Evolutionary conservation across 2,113 vertebrate genomes (phyloP).

Genomic region (Oryzias celebensis): DNA sequence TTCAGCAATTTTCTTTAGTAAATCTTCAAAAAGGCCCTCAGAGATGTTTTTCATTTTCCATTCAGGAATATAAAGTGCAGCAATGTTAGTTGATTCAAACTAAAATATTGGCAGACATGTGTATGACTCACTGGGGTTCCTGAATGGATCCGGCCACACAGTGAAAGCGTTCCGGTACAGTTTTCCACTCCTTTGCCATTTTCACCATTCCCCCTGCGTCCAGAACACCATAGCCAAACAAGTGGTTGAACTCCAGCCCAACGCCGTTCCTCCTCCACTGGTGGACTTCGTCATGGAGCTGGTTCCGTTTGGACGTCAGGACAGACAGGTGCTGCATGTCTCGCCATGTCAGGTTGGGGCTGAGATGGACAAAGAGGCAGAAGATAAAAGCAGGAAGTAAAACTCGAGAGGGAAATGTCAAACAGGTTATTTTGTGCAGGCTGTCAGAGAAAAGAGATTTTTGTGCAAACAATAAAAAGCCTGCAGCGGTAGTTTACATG

Average conservation of each 20-base stretch:
- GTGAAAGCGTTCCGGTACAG: slow-evolving; percentile 95
- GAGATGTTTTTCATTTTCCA: neutral
- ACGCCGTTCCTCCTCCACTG: slow-evolving; percentile 95
- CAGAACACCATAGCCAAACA: slow-evolving; percentile 96
- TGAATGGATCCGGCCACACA: slow-evolving; percentile 93
- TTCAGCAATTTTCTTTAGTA: slow-evolving; percentile 14
- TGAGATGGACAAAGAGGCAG: slow-evolving; percentile 49
- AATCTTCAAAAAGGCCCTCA: slow-evolving; percentile 2
- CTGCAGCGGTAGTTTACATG: neutral
- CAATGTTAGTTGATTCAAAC: neutral
- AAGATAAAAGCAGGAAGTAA: neutral
- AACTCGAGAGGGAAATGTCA: neutral
- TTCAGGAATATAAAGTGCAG: neutral
- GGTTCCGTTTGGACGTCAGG: slow-evolving; percentile 97
- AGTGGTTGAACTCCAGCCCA: slow-evolving; percentile 96
- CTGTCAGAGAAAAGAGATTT: neutral
- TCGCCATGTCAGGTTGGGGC: slow-evolving; percentile 92
- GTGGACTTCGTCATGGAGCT: slow-evolving; percentile 96
- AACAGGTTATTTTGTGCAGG: neutral
- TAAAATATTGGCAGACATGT: neutral
- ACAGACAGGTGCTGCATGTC: slow-evolving; percentile 98
- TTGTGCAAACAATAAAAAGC: neutral
- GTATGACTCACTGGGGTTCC: slow-evolving; percentile 86
- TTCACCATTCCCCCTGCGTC: slow-evolving; percentile 98
- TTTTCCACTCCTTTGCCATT: slow-evolving; percentile 97